These are phyloP conservation scores for Pseudomyrmex gracilis DNA, from an alignment of 1,140 invertebrate genomes.

Conservation along the genomic window DNA sequence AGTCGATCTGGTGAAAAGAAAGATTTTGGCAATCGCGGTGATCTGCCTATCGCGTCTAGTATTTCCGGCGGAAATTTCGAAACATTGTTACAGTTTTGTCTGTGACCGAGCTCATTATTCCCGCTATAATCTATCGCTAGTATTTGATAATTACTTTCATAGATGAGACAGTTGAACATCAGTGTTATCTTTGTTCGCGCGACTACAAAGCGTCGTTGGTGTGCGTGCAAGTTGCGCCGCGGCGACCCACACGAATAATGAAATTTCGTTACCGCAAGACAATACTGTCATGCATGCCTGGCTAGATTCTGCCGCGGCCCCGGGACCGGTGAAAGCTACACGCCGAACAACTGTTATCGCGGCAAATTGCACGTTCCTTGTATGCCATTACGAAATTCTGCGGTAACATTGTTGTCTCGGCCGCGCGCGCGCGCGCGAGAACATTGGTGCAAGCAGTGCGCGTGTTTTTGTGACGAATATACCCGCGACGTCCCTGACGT, in stretches of 20 bases:
- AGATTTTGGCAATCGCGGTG: too few species aligned
- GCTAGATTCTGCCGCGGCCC: constrained; percentile 52
- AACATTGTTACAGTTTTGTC: background rate
- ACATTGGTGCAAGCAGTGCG: background rate
- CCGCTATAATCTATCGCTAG: constrained; percentile 14
- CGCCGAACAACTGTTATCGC: constrained; percentile 60
- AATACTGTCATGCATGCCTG: constrained; percentile 60
- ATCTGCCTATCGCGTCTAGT: too few species aligned
- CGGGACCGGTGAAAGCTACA: constrained; percentile 48
- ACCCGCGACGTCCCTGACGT: background rate
- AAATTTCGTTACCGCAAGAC: constrained; percentile 69
- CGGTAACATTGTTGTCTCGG: constrained; percentile 27
- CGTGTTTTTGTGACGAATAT: constrained; percentile 3
- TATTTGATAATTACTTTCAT: constrained; percentile 34
- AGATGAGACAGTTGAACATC: constrained; percentile 56
- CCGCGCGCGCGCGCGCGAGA: background rate
- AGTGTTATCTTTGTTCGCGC: constrained; percentile 60
- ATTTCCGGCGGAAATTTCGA: background rate
- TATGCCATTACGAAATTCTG: constrained; percentile 63
- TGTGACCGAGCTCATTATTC: constrained; percentile 22
- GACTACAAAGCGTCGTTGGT: constrained; percentile 51
- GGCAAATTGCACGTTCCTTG: constrained; percentile 67
- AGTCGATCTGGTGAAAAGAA: too few species aligned
- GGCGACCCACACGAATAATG: constrained; percentile 58
- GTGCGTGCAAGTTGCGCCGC: constrained; percentile 4